A percentile compares a stretch with the other conserved stretches of the same genome.
Conservation (phyloP, 2,888 invertebrate species). For the Epirrhoe alternata region DNA sequence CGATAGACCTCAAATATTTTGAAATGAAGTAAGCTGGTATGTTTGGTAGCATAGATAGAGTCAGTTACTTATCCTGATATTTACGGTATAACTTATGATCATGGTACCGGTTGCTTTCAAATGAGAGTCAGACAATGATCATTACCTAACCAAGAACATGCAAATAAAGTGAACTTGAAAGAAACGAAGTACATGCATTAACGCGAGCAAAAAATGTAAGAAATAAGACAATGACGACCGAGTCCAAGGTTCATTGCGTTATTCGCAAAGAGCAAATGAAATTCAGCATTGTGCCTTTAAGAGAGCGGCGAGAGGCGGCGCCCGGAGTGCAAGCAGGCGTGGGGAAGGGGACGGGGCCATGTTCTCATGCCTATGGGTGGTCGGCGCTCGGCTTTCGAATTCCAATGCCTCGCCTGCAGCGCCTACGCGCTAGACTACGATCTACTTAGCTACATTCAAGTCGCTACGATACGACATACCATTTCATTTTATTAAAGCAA, state of each 20-base stretch:
- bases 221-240: conserved; percentile 46
- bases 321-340: conserved; percentile 69
- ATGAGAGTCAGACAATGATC: conserved; percentile 2
- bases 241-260: conserved; percentile 57
- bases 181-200: conserved; percentile 18
- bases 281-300: conserved; percentile 77
- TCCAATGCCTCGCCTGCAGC: conserved; percentile 82
- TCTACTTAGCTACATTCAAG: conserved; percentile 57
- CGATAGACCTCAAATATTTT: conserved; percentile 13
- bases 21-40: background rate
- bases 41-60: background rate
- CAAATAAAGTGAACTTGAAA: conserved; percentile 10
- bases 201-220: conserved; percentile 38
- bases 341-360: conserved; percentile 80
- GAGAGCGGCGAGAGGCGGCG: conserved; percentile 81
- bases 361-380: conserved; percentile 85
- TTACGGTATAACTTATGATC: background rate
- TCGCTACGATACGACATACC: conserved; percentile 34
- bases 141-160: conserved; percentile 8
- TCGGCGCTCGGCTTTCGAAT: conserved; percentile 84
- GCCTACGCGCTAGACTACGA: conserved; percentile 76
- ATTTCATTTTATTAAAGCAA: conserved; percentile 44
- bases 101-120: background rate
- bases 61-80: background rate
- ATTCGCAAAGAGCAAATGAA: conserved; percentile 77